Base-by-base conservation (phyloP, 2,888 invertebrate species). In the Phasia obesa region DNA sequence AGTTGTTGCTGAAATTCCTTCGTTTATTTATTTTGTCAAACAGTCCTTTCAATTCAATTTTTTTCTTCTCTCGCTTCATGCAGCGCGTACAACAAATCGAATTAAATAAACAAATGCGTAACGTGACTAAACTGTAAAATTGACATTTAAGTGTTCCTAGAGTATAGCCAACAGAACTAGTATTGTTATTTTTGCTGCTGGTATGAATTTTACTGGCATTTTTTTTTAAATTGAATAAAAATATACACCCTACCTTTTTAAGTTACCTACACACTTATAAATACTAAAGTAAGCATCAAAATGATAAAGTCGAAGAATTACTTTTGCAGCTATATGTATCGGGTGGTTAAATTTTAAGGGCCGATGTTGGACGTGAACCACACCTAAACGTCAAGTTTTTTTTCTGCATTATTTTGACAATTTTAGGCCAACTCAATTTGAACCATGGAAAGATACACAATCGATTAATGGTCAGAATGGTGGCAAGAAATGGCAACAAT, bases 91-190 rank as follows among this genome's bases (percentile, higher is more conserved):
- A 79, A 82, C 73, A 88, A 90, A 90, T 90, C 90, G 90, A 90
- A 90, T 90, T 90, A 90, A 90, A 90, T 90, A 90, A 91, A 90
- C 90, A 90, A 90, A 90, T 89, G 89, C 89, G 88, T 89, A 90
- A 90, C 90, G 91, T 90, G 90, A 89, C 87, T 84, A 83, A 89
- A 91, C 88, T 91, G 86, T 86, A 83, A 87, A 83, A 90, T 87
- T 86, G 85, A 86, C 76, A 81, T 84, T 86, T 85, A 83, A 86
- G 84, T 83, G 77, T 78, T 81, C 15, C 7, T 23, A 21, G 23
- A 25, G 57, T 19, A 23, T 27, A 62, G 44, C 31, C 44, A 35
- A 17, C 38, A 38, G 7, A 7, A 31, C 17, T n/a, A 17, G 7
- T 4, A 59, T 25, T 25, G 13, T 23, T 59, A 17, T 13, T 17